Conservation (phyloP, 2,797 vertebrate genomes). For the Falco concolor region DNA sequence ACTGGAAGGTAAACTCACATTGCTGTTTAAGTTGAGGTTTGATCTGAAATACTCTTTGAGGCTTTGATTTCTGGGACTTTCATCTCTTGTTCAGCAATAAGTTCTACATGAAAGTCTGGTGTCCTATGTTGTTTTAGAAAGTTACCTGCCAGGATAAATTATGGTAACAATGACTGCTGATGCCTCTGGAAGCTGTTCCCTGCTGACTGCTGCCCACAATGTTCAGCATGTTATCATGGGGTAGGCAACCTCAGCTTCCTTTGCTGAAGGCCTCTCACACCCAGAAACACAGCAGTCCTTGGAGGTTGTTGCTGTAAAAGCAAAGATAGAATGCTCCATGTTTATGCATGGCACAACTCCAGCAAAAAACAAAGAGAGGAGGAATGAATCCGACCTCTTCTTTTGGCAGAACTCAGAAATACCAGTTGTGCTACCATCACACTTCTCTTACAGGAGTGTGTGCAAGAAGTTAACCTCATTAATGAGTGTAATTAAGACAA, state of each 20-base stretch:
- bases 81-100: neutral
- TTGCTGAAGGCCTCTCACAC: neutral
- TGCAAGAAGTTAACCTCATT: neutral
- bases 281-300: neutral
- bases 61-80: neutral
- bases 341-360: neutral
- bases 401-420: neutral
- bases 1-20: neutral
- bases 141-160: neutral
- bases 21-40: neutral
- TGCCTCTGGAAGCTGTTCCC: neutral
- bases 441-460: neutral
- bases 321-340: rapidly evolving
- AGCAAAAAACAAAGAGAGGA: neutral
- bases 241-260: neutral
- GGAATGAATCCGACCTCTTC: neutral
- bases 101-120: neutral
- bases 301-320: neutral
- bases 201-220: neutral
- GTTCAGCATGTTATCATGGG: rapidly evolving
- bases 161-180: rapidly evolving
- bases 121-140: neutral
- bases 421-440: neutral
- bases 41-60: neutral
- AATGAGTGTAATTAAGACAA: neutral